Conservation (phyloP, 92 coral and sea anemone genomes). For the Blastomussa wellsi region DNA sequence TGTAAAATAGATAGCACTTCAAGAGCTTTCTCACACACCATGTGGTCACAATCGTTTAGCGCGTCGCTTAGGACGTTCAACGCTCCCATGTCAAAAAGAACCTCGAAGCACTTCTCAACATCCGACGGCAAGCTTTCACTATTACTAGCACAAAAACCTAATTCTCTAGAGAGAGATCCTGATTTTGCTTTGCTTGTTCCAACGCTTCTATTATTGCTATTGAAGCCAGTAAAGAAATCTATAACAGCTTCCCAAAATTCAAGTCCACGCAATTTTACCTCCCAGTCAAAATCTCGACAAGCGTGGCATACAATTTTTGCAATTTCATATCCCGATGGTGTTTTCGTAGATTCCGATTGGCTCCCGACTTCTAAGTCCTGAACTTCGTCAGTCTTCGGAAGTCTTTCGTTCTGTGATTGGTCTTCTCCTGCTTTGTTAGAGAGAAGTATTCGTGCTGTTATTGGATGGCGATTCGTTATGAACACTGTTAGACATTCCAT, state of each 20-base stretch:
- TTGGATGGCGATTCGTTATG: constrained; percentile 63
- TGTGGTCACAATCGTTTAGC: constrained; percentile 77
- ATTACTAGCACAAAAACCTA: neutral
- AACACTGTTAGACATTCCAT: constrained; percentile 68
- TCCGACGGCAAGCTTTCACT: neutral
- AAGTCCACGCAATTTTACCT: constrained; percentile 84
- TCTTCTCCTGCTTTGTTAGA: neutral
- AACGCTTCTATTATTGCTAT: neutral
- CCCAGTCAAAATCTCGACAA: constrained; percentile 97
- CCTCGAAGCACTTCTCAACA: neutral
- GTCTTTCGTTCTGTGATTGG: constrained; percentile 9
- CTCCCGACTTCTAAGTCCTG: neutral
- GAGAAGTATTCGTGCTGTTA: constrained; percentile 9
- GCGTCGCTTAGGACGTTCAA: constrained; percentile 62
- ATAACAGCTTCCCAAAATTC: constrained; percentile 72
- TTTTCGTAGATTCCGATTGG: neutral
- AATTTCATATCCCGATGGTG: neutral
- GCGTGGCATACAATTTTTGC: constrained; percentile 37
- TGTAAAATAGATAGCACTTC: constrained; percentile 47
- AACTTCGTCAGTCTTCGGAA: constrained; percentile 1
- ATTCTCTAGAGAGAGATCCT: neutral
- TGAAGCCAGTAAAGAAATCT: neutral
- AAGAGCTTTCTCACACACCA: constrained; percentile 81
- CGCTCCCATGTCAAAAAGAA: constrained; percentile 56
- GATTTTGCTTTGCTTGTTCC: neutral